Evolutionary conservation across 53 echinoderm and acorn worm genomes (phyloP).

Genomic region (Stichopus horrens): DNA sequence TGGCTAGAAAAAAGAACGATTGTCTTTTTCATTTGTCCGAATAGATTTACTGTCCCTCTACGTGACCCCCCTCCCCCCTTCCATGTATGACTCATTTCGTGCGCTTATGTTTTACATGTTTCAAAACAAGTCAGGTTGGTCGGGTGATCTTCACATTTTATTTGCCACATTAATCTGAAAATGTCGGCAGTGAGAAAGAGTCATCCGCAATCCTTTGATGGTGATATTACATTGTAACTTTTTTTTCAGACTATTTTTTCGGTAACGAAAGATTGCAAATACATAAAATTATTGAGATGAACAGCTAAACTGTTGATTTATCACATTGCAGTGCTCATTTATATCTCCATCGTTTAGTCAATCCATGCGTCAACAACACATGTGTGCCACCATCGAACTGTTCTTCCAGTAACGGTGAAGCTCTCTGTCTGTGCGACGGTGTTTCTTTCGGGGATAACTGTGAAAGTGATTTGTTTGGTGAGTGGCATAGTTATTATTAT

Average conservation of each 20-base stretch:
- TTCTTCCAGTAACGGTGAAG: not conserved
- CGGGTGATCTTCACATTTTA: no score
- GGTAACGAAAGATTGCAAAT: not conserved
- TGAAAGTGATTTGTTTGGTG: constrained; percentile 1
- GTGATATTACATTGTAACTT: not conserved
- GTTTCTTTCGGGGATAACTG: not conserved
- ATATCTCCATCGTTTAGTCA: not conserved
- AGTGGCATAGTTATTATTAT: not conserved
- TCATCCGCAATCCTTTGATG: not conserved
- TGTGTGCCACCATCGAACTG: constrained; percentile 15
- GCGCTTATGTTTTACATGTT: no score
- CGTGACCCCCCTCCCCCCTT: no score
- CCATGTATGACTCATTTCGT: no score
- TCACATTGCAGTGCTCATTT: not conserved
- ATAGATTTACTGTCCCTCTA: no score
- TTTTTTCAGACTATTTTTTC: not conserved
- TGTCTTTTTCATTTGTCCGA: no score
- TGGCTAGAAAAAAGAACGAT: no score
- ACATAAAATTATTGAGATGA: no score
- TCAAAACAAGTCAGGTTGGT: no score
- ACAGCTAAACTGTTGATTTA: no score
- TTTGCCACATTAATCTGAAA: no score
- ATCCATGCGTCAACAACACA: constrained; percentile 18
- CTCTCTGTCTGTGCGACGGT: constrained; percentile 7
- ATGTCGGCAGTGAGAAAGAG: no score